phyloP scores from a whole-genome alignment of 2,888 invertebrate genomes.

The Sepioteuthis lessoniana region DNA sequence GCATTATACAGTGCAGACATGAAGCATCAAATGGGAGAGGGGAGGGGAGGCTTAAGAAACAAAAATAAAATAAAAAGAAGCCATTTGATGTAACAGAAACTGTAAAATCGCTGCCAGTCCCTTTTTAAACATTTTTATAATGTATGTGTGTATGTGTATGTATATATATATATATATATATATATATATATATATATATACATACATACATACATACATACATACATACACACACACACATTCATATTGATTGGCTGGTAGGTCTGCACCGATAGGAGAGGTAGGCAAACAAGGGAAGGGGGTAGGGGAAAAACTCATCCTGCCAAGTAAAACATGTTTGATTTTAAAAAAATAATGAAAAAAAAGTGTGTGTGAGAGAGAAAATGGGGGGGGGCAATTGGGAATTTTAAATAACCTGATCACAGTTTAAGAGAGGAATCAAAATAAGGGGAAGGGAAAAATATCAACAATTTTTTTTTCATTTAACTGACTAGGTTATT shows the following conservation, averaged over 20 bases:
- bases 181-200: neutral
- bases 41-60: too few relatives aligned
- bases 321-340: neutral
- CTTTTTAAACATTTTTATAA: neutral
- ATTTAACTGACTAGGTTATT: conserved; percentile 33
- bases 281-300: neutral
- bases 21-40: neutral
- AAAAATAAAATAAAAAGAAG: neutral
- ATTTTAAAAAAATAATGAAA: neutral
- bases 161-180: too few relatives aligned
- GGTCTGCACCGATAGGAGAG: neutral
- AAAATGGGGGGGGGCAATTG: neutral
- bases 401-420: conserved; percentile 20
- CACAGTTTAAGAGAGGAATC: neutral
- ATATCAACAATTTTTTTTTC: conserved; percentile 21
- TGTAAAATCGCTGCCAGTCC: conserved; percentile 11
- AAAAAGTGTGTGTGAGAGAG: neutral
- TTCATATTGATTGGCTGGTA: neutral
- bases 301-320: neutral
- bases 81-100: neutral
- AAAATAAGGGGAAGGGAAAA: neutral
- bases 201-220: neutral
- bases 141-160: too few relatives aligned
- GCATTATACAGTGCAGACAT: neutral
- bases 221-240: neutral